Evolutionary conservation across 2,888 invertebrate genomes (phyloP), one percentile per base, ranked within the genome.

Genomic region (Drosophila macrospina): DNA sequence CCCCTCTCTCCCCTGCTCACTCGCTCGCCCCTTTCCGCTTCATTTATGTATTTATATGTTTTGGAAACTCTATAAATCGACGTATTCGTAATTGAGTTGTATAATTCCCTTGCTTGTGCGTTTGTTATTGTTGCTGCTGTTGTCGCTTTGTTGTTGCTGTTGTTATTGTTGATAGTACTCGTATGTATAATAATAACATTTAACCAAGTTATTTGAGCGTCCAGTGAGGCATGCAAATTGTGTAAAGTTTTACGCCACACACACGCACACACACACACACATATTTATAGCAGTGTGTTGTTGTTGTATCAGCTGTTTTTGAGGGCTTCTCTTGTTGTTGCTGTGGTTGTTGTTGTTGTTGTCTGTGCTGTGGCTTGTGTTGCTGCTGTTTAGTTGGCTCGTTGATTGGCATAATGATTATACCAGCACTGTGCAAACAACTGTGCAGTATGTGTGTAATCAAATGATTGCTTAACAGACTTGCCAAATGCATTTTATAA

Each of bases 171-270:
- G 30, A 51, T 54, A 13, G 32, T 44, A 26, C 42, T 52, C 32
- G 41, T 34, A 54, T 54, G 55, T 54, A 13, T 51, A 34, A 74
- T 74, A 81, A 87, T 72, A 88, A 68, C 86, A 79, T 88, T 89
- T 82, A 79, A 68, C 73, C 55, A 82, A 84, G 74, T 75, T 89
- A 79, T 88, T 86, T 77, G 54, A 67, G 44, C 39, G 68, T 39
- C 62, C 84, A 78, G 39, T 89, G 78, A 88, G 70, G 76, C 89
- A 74, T 90, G 78, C 76, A 85, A 87, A 77, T 74, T 86, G 72
- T 74, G 54, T 36, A 74, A 67, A 74, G 47, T 72, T 78, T 61
- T 36, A 16, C 24, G 39, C 48, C 71, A 45, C 63, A 74, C 37
- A 60, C 69, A 50, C 71, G 42, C 63, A 74, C 37, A 60, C 69